phyloP scores from a whole-genome alignment of 2,888 invertebrate species.

The Pyrgus malvae region DNA sequence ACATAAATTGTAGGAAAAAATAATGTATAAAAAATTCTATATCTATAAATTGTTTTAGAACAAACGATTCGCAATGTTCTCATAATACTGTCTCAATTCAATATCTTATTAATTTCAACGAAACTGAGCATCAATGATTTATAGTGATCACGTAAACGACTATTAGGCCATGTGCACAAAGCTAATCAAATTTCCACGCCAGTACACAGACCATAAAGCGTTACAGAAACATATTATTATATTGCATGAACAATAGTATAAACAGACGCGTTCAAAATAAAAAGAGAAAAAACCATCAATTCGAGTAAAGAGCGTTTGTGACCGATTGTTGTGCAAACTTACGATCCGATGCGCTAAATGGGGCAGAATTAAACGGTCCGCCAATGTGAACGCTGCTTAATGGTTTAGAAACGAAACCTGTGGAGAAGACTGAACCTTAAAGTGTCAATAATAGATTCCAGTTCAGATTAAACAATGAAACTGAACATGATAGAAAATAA shows the following conservation, averaged over 20 bases:
- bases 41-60: too few relatives aligned
- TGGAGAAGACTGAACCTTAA: slow-evolving; percentile 29
- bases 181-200: slow-evolving; percentile 78
- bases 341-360: slow-evolving; percentile 76
- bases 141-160: slow-evolving; percentile 52
- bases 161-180: slow-evolving; percentile 69
- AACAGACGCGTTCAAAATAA: slow-evolving; percentile 68
- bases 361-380: slow-evolving; percentile 70
- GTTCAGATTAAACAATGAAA: too few relatives aligned
- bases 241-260: slow-evolving; percentile 54
- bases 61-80: too few relatives aligned
- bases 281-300: slow-evolving; percentile 65
- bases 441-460: too few relatives aligned
- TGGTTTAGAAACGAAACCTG: slow-evolving; percentile 63
- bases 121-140: slow-evolving; percentile 51
- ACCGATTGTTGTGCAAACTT: slow-evolving; percentile 75
- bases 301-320: slow-evolving; percentile 73
- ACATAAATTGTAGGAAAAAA: too few relatives aligned
- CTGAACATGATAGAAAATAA: slow-evolving; percentile 2
- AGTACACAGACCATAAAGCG: slow-evolving; percentile 55
- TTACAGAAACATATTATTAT: slow-evolving; percentile 50
- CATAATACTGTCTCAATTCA: too few relatives aligned
- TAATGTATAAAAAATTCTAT: too few relatives aligned
- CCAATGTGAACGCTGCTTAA: slow-evolving; percentile 74
- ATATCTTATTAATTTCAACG: slow-evolving; percentile 17